Evolutionary conservation across 2,888 invertebrate species (phyloP), one percentile per base, ranked within the genome.

Genomic region (Rotaria magnacalcarata): DNA sequence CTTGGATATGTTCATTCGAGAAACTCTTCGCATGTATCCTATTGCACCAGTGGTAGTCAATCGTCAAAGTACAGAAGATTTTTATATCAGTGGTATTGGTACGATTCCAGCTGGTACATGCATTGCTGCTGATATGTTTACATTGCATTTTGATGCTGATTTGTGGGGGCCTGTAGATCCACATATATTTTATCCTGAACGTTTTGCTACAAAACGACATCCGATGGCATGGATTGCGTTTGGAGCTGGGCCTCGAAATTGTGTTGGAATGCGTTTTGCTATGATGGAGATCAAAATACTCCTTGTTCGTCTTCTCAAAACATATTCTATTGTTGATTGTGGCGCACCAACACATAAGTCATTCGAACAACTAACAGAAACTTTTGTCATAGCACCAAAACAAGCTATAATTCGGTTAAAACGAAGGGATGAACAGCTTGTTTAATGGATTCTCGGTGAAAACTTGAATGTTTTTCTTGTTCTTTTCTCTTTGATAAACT

Each of bases 21-120:
- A 92, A 88, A 90, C 91, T 6, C 88, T 92, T 14, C 87, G 92
- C 84, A 89, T 92, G 88, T 92, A 90, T 87, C 92, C 92, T 5
- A 87, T 90, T 24, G 90, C 89, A 19, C 89, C 89, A 88, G 90
- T 90, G 89, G 89, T 75, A 41, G 75, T 87, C 4, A 87, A 85
- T 75, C 85, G 87, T n/a, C 47, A 85, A n/a, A 87, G 87, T 54
- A 87, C 85, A 84, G 84, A 87, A 84, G 34, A 74, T 2, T 85
- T 85, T 24, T 27, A 87, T 56, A 67, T 87, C 19, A 85, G 74
- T 52, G 87, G 84, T 34, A 16, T 87, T 11, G 67, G 75, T 47
- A 27, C 54, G 19, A 85, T 87, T 67, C 87, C 87, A 21, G 84
- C 56, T 47, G 87, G 87, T 67, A 87, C 85, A 14, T 60, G 80